Evolutionary conservation across 2,113 vertebrate species (phyloP), one percentile per base, ranked within the genome.

Genomic region (Oenanthe oenanthe): DNA sequence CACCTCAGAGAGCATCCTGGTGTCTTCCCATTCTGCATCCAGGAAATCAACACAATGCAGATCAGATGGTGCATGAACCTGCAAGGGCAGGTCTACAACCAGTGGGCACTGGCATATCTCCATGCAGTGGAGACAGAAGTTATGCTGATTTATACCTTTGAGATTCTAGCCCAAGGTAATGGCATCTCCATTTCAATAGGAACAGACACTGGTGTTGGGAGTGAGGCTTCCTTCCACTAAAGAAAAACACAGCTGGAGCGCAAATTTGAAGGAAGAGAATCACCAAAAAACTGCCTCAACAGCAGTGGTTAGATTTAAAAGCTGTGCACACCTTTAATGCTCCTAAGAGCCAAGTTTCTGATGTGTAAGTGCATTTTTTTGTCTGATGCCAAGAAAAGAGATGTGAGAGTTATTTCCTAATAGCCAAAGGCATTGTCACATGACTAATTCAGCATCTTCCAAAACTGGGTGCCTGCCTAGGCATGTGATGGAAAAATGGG

Each of bases 321-420:
- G n/a, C 17, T 63, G 42, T 29, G 51, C 48, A 36, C 53, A 68
- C 26, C 78, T 89, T 89, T 89, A 63, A 88, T 57, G 66, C 48
- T 93, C 38, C n/a, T 47, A 70, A 61, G 77, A 95, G 54, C n/a
- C 36, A 75, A 68, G 57, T 87, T 94, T 95, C 84, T 89, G 84
- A 78, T 28, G 66, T 48, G 25, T 89, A 68, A 95, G 73, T 53
- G 61, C 80, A 89, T 93, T 96, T 95, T 94, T 95, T 89, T 92
- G 86, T 87, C 89, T 50, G 12, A 65, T 92, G 94, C 84, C 91
- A 95, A 95, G 29, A 94, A 87, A 95, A 78, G 73, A 94, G 89
- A 96, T 95, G 86, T 75, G 61, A 71, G 72, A 93, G 45, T 85
- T 86, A 60, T 87, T 96, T 91, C 89, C 80, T 68, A 89, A 91